Base-by-base conservation (phyloP, 1,140 invertebrate species). In the Saccostrea glomerata region DNA sequence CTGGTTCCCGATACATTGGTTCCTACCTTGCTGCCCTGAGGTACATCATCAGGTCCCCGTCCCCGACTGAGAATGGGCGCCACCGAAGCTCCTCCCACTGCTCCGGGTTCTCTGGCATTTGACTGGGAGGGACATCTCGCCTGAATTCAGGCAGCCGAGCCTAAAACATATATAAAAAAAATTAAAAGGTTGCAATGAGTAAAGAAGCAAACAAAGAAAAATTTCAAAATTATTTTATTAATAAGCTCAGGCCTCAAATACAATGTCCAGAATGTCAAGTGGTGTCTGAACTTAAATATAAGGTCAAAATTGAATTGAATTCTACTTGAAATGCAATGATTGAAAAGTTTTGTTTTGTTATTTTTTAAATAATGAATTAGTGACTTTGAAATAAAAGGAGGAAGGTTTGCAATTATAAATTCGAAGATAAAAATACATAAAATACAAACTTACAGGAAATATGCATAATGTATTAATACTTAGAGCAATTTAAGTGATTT, bases 41-140 rank as follows among this genome's bases (percentile, higher is more conserved):
- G 96, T 98, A 99, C 98, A 99, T 99, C 93, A 99, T 96, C 93
- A 99, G 97, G 96, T 99, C 98, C 91, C 97, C 97, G 96, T 99
- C 98, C 92, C 97, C 96, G 87, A 98, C 97, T 54, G 88, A 88
- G 91, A 97, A 97, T 87, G 98, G 98, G 94, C 97, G 96, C 98
- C 98, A 99, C 95, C 97, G 96, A 95, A 98, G 95, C 95, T 99
- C 98, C 95, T 99, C 98, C 93, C 97, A 96, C 88, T 96, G 96
- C 94, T 96, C 97, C 92, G 96, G 96, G 94, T 96, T 96, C 94
- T 97, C 97, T 93, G 96, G 96, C 96, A 98, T 97, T 87, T 97
- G 96, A 94, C 96, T 96, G 58, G 95, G 94, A 54, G 91, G 90
- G 30, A 95, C 92, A 94, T 97, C 96, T 91, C 97, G 96, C 93